Base-by-base conservation (phyloP, 2,113 vertebrate genomes). In the Esox niger region DNA sequence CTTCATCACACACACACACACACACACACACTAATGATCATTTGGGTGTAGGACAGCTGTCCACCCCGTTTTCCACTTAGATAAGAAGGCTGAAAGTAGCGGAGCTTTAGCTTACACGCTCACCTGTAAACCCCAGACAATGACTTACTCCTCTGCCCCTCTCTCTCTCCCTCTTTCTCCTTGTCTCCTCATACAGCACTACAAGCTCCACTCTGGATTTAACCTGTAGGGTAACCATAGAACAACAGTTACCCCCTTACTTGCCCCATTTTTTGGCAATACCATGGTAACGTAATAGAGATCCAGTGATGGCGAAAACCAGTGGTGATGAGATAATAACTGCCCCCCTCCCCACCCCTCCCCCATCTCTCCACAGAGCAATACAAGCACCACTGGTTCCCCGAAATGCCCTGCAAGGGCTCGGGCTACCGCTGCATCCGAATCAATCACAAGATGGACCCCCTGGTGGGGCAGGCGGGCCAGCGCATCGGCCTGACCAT, bases 371-470 rank as follows among this genome's bases (percentile, higher is more conserved):
- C 76, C 75, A 0, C 91, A 99, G 97, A 99, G 84, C 97, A 98
- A 91, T 99, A 99, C 79, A 95, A 97, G 90, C 97, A 99, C 86
- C 97, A 99, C 91, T 99, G 97, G 97, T 99, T 99, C 90, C 97
- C 97, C 79, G 97, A 99, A 88, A 94, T 94, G 85, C 97, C 97
- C 17, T 96, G 95, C 90, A 98, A 95, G 88, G 97, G 97, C 75
- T 99, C 97, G 25, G 97, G 96, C 78, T 99, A 99, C 89, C 95
- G 97, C 73, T 99, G 97, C 88, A 99, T 99, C 87, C 95, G 97
- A 72, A 99, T 99, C 91, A 99, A 99, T 92, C 97, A 99, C 92
- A 99, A 99, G 93, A 99, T 99, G 97, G 97, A 99, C 91, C 97
- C 97, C 52, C 90, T 99, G 92, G 96, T 99, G 89, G 91, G 96